Percentiles rank a stretch among this genome's conserved stretches.
phyloP scores from a whole-genome alignment of 2,888 invertebrate genomes.

The Apodemia duryi region DNA sequence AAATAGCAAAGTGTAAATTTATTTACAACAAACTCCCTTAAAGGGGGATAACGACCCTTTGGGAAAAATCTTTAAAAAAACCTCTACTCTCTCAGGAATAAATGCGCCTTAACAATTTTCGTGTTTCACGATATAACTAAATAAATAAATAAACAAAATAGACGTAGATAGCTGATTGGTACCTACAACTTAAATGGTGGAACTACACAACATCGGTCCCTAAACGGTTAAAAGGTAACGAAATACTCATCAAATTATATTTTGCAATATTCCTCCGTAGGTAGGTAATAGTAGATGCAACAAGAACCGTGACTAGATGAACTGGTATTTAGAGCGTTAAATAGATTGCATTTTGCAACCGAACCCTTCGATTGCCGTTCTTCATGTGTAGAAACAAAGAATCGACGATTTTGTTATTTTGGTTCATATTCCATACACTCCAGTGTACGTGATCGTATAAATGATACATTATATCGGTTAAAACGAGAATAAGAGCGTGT shows the following conservation, averaged over 20 bases:
- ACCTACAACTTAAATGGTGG: neutral
- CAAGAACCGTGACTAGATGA: conserved; percentile 4
- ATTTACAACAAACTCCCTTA: no score
- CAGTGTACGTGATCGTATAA: neutral
- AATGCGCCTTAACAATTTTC: neutral
- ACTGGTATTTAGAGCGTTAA: conserved; percentile 2
- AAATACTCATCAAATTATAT: neutral
- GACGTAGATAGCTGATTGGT: neutral
- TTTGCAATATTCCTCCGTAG: neutral
- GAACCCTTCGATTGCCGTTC: neutral
- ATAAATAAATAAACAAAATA: neutral
- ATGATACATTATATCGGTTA: conserved; percentile 25
- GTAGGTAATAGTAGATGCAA: neutral
- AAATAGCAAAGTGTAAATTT: no score
- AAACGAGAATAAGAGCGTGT: conserved; percentile 56
- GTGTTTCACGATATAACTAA: neutral
- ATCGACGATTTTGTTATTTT: neutral
- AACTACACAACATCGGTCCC: neutral
- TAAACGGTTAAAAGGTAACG: neutral
- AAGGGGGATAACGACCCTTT: no score
- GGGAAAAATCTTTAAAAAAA: no score
- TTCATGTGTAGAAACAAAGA: conserved; percentile 1
- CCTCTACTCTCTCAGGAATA: no score
- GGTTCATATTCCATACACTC: neutral
- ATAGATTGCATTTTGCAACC: conserved; percentile 1